A percentile compares a stretch with the other conserved stretches of the same genome.
These are phyloP conservation scores for Madoqua kirkii DNA, from an alignment of 2,113 vertebrate genomes.

Conservation along the genomic window DNA sequence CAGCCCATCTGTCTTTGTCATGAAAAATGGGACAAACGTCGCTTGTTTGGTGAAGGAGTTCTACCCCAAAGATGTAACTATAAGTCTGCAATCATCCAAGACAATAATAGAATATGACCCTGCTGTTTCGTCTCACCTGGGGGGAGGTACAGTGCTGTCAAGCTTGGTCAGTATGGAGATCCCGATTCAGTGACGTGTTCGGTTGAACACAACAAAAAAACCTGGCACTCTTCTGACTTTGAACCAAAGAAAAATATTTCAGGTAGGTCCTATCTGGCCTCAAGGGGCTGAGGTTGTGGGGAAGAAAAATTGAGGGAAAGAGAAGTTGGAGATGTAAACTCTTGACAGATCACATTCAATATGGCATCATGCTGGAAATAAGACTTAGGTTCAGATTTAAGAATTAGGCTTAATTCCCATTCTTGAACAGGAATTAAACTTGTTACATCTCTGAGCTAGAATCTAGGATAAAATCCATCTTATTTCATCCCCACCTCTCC, in stretches of 20 bases:
- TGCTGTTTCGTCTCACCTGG: not conserved
- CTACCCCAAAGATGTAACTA: slow-evolving; percentile 47
- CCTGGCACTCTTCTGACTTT: not conserved
- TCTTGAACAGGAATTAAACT: not conserved
- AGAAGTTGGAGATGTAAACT: not conserved
- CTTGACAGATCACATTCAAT: not conserved
- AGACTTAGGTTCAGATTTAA: not conserved
- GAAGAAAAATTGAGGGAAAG: not conserved
- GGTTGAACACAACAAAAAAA: slow-evolving; percentile 13
- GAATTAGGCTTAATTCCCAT: not conserved
- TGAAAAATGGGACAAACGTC: slow-evolving; percentile 66
- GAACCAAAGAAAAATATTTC: not conserved
- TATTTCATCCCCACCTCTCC: not conserved
- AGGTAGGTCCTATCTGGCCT: slow-evolving; percentile 28
- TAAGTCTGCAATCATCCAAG: slow-evolving; percentile 31
- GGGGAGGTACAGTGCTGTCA: slow-evolving; percentile 66
- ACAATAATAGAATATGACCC: not conserved
- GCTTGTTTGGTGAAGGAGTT: slow-evolving; percentile 73
- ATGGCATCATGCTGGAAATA: not conserved
- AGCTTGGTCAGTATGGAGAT: slow-evolving; percentile 53
- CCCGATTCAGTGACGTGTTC: slow-evolving; percentile 58
- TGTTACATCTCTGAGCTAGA: not conserved
- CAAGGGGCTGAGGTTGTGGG: not conserved
- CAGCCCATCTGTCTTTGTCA: slow-evolving; percentile 66
- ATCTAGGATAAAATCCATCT: not conserved